Evolutionary conservation across 2,113 vertebrate species (phyloP).

Genomic region (Psephotus haematonotus): DNA sequence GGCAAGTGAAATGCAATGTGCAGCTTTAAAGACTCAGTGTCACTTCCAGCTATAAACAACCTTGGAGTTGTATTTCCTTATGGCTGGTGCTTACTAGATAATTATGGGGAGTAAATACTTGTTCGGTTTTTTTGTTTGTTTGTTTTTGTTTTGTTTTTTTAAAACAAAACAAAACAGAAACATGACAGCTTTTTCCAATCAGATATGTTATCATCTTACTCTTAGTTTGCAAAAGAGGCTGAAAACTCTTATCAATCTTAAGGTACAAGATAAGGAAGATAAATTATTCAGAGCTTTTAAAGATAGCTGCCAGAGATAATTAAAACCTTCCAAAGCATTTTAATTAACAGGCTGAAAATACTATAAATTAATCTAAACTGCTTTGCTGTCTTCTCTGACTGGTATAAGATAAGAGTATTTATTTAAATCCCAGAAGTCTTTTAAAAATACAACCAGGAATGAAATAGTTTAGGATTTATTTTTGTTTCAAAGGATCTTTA

Average conservation of each 20-base stretch:
- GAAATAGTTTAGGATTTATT: background rate
- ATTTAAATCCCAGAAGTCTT: background rate
- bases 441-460: background rate
- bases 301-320: background rate
- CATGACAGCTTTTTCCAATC: background rate
- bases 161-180: background rate
- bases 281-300: background rate
- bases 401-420: background rate
- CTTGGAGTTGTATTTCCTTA: background rate
- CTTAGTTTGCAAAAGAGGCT: background rate
- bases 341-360: background rate
- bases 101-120: background rate
- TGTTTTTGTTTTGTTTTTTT: no score
- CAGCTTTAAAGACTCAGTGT: background rate
- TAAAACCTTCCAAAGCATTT: background rate
- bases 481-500: background rate
- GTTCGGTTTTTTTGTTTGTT: background rate
- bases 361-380: background rate
- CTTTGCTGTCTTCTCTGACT: background rate
- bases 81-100: background rate
- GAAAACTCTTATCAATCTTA: background rate
- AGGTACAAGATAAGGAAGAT: background rate
- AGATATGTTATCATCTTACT: background rate
- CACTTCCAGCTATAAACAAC: background rate
- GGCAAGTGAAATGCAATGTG: background rate